Evolutionary conservation across 2,888 invertebrate genomes (phyloP), one percentile per base, ranked within the genome.

Genomic region (Chloroclystis v-ata): DNA sequence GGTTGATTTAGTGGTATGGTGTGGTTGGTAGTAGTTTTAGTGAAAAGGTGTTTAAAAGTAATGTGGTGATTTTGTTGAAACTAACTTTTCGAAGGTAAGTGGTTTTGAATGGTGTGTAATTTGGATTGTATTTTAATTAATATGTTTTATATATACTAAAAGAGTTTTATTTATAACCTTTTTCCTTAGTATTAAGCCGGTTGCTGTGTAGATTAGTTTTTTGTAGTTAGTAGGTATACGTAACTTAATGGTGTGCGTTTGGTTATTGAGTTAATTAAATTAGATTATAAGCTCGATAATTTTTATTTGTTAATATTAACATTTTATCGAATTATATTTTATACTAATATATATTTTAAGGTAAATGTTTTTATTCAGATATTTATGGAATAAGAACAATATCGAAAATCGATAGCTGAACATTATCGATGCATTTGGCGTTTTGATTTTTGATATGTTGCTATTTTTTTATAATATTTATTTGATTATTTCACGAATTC

Each of bases 111-210:
- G 25, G 12, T 44, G 46, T 47, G 47, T 48, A 38, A 30, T 42
- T 46, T 53, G 28, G 13, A 16, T 39, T 59, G 49, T 54, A 47
- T 49, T 53, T 48, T 47, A 28, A 53, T 43, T 51, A 54, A 48
- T 52, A 52, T 52, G 47, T 54, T 25, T 48, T 41, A 42, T 26
- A 32, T 24, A 11, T 41, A 43, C 41, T 25, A 39, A 44, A 50
- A 32, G 41, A 47, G 52, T 57, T 59, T 60, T 57, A 56, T 53
- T 52, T 55, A 49, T 48, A 51, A 54, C 56, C 56, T 48, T 49
- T 47, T 50, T 48, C 57, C 52, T 45, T 54, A 50, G 20, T 35
- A 35, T 47, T 45, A 46, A 49, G 59, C 59, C 59, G 54, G 61
- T 52, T 59, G 49, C 58, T 48, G 46, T 47, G 25, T 48, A 30